A percentile compares a stretch with the other conserved stretches of the same genome.
phyloP scores from a whole-genome alignment of 2,888 invertebrate species.

The Gasteruption jaculator region DNA sequence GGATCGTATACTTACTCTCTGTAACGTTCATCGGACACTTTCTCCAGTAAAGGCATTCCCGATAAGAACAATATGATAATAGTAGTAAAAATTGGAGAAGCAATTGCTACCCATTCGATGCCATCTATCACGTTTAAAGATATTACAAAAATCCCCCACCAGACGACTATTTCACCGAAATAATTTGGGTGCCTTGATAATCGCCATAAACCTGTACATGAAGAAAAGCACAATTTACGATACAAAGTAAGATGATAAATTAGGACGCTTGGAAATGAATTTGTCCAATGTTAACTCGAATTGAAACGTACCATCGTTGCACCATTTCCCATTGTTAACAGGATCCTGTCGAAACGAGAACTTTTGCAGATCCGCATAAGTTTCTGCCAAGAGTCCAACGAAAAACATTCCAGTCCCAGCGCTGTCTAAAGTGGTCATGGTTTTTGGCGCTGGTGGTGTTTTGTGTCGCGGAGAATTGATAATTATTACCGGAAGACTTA shows the following conservation, averaged over 20 bases:
- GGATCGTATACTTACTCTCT: constrained; percentile 69
- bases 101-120: constrained; percentile 79
- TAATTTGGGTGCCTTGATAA: constrained; percentile 91
- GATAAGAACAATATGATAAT: constrained; percentile 85
- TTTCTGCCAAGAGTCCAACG: constrained; percentile 81
- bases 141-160: constrained; percentile 92
- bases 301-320: constrained; percentile 75
- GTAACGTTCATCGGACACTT: constrained; percentile 84
- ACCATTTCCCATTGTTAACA: constrained; percentile 86
- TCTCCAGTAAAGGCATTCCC: constrained; percentile 84
- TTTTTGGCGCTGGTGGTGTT: constrained; percentile 70
- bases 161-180: constrained; percentile 88
- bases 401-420: constrained; percentile 81
- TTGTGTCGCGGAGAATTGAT: constrained; percentile 82
- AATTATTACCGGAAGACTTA: constrained; percentile 87
- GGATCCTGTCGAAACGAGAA: constrained; percentile 87
- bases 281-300: neutral
- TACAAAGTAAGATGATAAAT: neutral
- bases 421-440: constrained; percentile 83
- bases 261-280: neutral
- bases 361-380: constrained; percentile 89
- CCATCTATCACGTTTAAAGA: constrained; percentile 82
- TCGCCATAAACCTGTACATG: constrained; percentile 70
- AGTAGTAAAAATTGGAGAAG: constrained; percentile 84
- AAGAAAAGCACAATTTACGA: constrained; percentile 6